Evolutionary conservation across 2,888 invertebrate genomes (phyloP).

Genomic region (Ditula angustiorana): DNA sequence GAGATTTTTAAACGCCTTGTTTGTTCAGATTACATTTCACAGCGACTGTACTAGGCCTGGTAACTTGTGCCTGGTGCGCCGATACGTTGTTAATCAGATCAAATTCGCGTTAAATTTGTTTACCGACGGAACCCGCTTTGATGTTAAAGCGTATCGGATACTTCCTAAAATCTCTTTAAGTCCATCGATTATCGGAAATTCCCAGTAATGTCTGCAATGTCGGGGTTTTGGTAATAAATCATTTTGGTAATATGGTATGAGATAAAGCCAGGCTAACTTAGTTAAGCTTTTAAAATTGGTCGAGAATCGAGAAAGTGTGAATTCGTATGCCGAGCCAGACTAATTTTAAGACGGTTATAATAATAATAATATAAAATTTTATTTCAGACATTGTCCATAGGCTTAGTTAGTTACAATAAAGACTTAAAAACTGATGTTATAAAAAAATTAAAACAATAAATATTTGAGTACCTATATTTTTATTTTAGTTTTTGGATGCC

Average conservation of each 20-base stretch:
- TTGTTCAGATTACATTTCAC: no score
- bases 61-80: background rate
- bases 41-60: background rate
- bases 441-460: no score
- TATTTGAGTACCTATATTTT: no score
- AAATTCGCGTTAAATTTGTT: background rate
- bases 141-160: background rate
- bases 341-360: background rate
- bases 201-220: background rate
- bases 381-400: no score
- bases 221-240: slow-evolving; percentile 16
- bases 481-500: no score
- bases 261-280: background rate
- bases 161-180: slow-evolving; percentile 7
- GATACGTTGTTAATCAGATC: background rate
- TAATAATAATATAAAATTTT: no score
- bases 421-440: no score
- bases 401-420: no score
- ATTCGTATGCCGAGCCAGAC: background rate
- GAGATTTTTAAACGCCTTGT: no score
- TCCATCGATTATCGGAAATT: slow-evolving; percentile 18
- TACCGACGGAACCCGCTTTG: background rate
- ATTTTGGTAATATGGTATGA: slow-evolving; percentile 5
- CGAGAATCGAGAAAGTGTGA: slow-evolving; percentile 1
- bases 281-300: background rate